Conservation (phyloP, 1,140 invertebrate genomes). For the Laupala kohalensis region DNA sequence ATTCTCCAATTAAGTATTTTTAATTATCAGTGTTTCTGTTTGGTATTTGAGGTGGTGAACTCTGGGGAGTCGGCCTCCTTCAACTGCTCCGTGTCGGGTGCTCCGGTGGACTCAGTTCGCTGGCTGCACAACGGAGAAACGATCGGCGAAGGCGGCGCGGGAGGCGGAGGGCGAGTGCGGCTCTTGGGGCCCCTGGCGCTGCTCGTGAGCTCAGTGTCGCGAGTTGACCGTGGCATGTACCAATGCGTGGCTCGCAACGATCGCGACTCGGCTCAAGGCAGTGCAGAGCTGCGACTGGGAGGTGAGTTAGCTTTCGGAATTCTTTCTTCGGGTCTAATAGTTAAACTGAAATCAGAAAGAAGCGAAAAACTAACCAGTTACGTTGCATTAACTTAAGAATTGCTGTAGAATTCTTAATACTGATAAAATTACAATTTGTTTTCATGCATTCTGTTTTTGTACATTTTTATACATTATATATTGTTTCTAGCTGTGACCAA, state of each 20-base stretch:
- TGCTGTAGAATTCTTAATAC: no score
- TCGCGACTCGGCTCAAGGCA: constrained; percentile 30
- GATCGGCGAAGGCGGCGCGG: constrained; percentile 38
- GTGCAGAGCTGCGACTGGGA: constrained; percentile 32
- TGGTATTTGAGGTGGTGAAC: constrained; percentile 39
- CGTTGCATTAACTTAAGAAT: no score
- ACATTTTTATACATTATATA: no score
- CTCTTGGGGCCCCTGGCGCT: constrained; percentile 36
- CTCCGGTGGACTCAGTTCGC: constrained; percentile 31
- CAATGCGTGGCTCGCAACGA: constrained; percentile 35
- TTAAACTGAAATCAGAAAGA: no score
- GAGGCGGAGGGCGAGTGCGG: constrained; percentile 37
- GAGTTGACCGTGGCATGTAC: constrained; percentile 35
- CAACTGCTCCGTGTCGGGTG: constrained; percentile 33
- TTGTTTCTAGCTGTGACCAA: no score
- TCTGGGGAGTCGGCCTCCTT: constrained; percentile 38
- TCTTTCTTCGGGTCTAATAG: no score
- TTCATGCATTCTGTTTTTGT: no score
- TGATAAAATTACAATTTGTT: no score
- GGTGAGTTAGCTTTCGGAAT: no score
- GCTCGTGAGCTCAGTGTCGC: constrained; percentile 44
- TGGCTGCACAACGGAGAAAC: constrained; percentile 49
- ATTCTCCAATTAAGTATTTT: no score
- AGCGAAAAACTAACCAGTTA: no score
- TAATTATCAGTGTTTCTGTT: constrained; percentile 32